phyloP scores from a whole-genome alignment of 2,888 invertebrate genomes.

The Allophyes oxyacanthae region DNA sequence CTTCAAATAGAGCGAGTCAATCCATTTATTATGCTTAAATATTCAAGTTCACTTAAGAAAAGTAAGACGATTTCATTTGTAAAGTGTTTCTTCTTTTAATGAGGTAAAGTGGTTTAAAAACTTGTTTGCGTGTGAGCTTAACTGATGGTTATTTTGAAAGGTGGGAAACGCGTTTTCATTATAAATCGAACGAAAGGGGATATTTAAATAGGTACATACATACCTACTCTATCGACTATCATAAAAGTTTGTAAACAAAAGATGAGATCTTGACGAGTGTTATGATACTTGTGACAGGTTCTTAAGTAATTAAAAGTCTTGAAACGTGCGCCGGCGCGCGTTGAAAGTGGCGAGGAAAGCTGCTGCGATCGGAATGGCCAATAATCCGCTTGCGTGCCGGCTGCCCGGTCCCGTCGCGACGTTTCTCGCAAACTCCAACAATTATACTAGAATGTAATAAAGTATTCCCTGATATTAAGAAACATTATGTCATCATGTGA shows the following conservation, averaged over 20 bases:
- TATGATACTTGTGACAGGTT: slow-evolving; percentile 61
- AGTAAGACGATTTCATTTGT: slow-evolving; percentile 24
- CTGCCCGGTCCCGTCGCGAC: slow-evolving; percentile 54
- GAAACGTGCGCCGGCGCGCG: slow-evolving; percentile 72
- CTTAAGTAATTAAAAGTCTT: slow-evolving; percentile 81
- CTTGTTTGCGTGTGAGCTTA: no score
- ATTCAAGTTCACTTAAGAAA: slow-evolving; percentile 60
- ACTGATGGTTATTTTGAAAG: neutral
- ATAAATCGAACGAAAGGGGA: neutral
- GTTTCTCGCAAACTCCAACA: slow-evolving; percentile 51
- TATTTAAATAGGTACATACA: no score
- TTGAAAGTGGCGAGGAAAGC: slow-evolving; percentile 87
- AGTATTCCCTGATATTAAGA: slow-evolving; percentile 37
- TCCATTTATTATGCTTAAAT: slow-evolving; percentile 52
- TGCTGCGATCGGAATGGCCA: slow-evolving; percentile 79
- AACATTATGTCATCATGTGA: slow-evolving; percentile 30
- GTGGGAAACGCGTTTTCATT: neutral
- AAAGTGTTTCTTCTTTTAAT: neutral
- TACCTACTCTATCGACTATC: neutral
- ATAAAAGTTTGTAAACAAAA: slow-evolving; percentile 47
- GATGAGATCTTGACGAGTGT: slow-evolving; percentile 42
- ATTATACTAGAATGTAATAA: slow-evolving; percentile 31
- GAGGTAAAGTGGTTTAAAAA: neutral
- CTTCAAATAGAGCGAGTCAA: slow-evolving; percentile 75
- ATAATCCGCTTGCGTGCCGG: slow-evolving; percentile 75